These are phyloP conservation scores for Hypomecis punctinalis DNA, from an alignment of 2,888 invertebrate species.

Conservation along the genomic window DNA sequence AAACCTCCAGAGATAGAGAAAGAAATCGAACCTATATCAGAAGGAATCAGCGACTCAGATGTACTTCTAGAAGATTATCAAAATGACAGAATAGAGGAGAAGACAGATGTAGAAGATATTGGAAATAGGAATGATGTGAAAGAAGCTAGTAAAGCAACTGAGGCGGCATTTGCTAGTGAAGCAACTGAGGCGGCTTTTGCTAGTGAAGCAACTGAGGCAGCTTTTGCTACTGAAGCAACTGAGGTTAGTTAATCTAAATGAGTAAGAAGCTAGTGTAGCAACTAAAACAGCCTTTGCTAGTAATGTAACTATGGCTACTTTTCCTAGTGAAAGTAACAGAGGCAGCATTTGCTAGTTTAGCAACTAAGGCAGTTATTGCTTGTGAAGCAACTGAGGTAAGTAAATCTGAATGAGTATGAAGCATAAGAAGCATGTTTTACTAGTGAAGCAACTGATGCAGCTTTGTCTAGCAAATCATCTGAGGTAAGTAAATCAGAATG, in stretches of 20 bases:
- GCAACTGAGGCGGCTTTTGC: not conserved
- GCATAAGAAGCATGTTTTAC: too few relatives aligned
- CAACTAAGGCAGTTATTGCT: not conserved
- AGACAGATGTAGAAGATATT: not conserved
- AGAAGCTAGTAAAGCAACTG: constrained; percentile 4
- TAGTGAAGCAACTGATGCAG: too few relatives aligned
- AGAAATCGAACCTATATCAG: constrained; percentile 6
- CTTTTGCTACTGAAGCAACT: not conserved
- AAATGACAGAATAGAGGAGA: constrained; percentile 12
- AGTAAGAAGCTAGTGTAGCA: constrained; percentile 9
- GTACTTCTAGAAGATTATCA: constrained; percentile 9
- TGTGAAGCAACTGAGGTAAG: too few relatives aligned
- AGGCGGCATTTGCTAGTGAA: not conserved
- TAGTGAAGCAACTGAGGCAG: not conserved
- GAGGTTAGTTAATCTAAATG: too few relatives aligned
- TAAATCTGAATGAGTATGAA: constrained; percentile 9
- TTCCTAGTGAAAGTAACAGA: not conserved
- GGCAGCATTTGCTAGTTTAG: not conserved
- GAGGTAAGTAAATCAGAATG: too few relatives aligned
- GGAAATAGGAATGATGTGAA: not conserved
- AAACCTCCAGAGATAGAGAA: constrained; percentile 13
- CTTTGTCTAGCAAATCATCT: too few relatives aligned
- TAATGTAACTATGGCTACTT: too few relatives aligned
- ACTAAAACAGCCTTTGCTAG: too few relatives aligned
- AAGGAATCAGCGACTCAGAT: constrained; percentile 14